Conservation (phyloP, 1,140 invertebrate genomes). For the Drosophila bifasciata region DNA sequence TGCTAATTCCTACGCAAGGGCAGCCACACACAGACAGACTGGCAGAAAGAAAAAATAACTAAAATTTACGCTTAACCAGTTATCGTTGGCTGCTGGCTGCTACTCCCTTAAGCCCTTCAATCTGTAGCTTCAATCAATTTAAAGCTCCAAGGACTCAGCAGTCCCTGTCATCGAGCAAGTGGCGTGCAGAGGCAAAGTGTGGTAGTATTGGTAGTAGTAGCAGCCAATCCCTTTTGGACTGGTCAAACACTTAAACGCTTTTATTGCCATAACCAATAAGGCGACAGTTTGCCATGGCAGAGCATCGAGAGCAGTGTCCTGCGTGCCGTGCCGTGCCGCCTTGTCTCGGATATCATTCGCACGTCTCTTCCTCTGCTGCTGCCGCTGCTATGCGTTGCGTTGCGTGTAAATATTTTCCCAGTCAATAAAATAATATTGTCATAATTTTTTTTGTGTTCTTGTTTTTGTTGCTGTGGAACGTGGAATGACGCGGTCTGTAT, state of each 20-base stretch:
- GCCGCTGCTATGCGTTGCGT: conserved; percentile 30
- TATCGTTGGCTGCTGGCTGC: not conserved
- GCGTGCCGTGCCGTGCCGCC: conserved; percentile 54
- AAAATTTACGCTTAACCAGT: conserved; percentile 19
- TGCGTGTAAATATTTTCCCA: conserved; percentile 81
- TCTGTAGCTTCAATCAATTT: conserved; percentile 36
- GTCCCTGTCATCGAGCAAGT: conserved; percentile 1
- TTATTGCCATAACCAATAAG: conserved; percentile 72
- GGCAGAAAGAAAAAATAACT: conserved; percentile 35
- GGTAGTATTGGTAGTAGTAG: too few species aligned
- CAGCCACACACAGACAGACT: conserved; percentile 12
- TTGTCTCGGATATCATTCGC: conserved; percentile 45
- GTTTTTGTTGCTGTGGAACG: conserved; percentile 14
- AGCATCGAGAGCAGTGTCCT: conserved; percentile 20
- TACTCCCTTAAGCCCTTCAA: conserved; percentile 25
- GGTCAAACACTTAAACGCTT: conserved; percentile 53
- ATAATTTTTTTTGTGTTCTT: conserved; percentile 56
- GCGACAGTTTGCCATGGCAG: conserved; percentile 49
- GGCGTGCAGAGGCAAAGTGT: not conserved
- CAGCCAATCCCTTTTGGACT: conserved; percentile 27
- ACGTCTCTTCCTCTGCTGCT: conserved; percentile 22
- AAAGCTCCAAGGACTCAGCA: conserved; percentile 18
- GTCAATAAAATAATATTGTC: conserved; percentile 83
- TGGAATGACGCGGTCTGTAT: conserved; percentile 50
- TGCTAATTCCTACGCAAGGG: conserved; percentile 43